These are phyloP conservation scores for Hippoglossus hippoglossus DNA, from an alignment of 2,797 vertebrate species.

Conservation along the genomic window DNA sequence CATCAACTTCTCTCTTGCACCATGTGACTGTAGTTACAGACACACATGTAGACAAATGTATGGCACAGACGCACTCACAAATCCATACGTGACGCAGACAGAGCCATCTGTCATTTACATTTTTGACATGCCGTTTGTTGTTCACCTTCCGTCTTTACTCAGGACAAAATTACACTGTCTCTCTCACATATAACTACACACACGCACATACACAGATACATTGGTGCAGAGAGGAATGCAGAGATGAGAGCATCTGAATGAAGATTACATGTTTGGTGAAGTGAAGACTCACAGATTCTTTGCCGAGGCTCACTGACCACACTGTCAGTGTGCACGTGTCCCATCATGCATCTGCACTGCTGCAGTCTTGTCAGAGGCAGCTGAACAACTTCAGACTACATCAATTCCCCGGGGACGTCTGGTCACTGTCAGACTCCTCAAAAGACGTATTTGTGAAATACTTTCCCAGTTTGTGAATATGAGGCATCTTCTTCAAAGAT, in stretches of 20 bases:
- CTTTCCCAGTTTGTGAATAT: not conserved
- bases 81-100: conserved; percentile 9
- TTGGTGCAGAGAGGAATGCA: conserved; percentile 53
- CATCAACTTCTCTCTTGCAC: not conserved
- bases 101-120: conserved; percentile 6
- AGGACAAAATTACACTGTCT: not conserved
- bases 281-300: conserved; percentile 59
- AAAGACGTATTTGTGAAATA: not conserved
- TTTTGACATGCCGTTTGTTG: conserved; percentile 10
- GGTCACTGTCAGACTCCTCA: conserved; percentile 3
- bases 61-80: not conserved
- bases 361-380: conserved; percentile 22
- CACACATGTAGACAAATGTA: conserved; percentile 5
- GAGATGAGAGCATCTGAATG: conserved; percentile 73
- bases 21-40: not conserved
- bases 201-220: conserved; percentile 15
- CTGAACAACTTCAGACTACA: conserved; percentile 1
- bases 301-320: conserved; percentile 64
- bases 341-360: conserved; percentile 62
- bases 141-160: conserved; percentile 4
- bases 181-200: not conserved
- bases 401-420: not conserved
- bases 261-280: conserved; percentile 70
- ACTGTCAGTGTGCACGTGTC: conserved; percentile 62
- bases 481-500: not conserved